Percentiles rank a stretch among this genome's conserved stretches.
Conservation (phyloP, 1,140 invertebrate genomes). For the Tribolium castaneum region DNA sequence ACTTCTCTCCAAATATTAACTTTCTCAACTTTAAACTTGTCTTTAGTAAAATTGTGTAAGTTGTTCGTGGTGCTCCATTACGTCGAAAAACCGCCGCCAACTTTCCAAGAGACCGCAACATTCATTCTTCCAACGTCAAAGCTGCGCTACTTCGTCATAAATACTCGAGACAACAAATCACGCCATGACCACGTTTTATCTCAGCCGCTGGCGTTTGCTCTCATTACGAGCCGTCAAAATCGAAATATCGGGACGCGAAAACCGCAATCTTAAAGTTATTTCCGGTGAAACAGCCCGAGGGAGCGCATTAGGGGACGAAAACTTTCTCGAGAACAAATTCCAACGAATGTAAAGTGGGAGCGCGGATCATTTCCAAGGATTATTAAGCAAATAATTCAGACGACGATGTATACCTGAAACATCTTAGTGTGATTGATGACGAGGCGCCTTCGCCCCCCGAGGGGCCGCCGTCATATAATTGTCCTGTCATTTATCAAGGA, state of each 20-base stretch:
- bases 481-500: constrained; percentile 54
- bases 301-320: constrained; percentile 35
- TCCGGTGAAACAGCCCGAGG: neutral
- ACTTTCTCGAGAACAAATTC: constrained; percentile 39
- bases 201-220: neutral
- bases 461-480: constrained; percentile 50
- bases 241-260: neutral
- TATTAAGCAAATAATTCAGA: constrained; percentile 47
- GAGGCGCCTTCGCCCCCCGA: neutral
- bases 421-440: constrained; percentile 42
- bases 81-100: constrained; percentile 2
- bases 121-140: neutral
- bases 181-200: neutral
- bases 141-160: constrained; percentile 13
- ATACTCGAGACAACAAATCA: constrained; percentile 5
- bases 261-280: constrained; percentile 14
- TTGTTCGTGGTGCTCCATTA: neutral
- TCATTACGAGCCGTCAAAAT: neutral
- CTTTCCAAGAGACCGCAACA: constrained; percentile 2
- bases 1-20: constrained; percentile 54
- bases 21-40: constrained; percentile 45
- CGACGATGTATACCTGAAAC: constrained; percentile 7
- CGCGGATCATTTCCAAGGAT: constrained; percentile 41
- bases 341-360: constrained; percentile 25
- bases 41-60: constrained; percentile 23